phyloP scores from a whole-genome alignment of 1,140 invertebrate genomes.

The Drosophila quadrilineata region DNA sequence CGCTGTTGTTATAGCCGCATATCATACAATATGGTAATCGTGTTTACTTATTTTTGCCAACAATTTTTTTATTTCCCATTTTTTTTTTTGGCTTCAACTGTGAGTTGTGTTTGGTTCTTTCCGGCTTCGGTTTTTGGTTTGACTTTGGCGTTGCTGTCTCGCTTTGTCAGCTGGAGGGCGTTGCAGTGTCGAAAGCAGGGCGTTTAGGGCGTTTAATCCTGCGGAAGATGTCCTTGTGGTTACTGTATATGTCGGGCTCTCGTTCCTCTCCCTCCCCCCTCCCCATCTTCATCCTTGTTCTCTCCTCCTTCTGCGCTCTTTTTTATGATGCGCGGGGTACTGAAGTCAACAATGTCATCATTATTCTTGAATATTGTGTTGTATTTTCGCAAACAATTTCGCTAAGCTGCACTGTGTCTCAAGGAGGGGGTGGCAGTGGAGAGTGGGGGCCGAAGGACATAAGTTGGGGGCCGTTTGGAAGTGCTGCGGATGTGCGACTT shows the following conservation, averaged over 20 bases:
- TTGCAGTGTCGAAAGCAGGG: slow-evolving; percentile 74
- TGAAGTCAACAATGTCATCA: slow-evolving; percentile 80
- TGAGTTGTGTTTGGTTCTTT: slow-evolving; percentile 3
- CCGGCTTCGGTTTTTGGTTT: too few relatives aligned
- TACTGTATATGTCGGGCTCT: slow-evolving; percentile 44
- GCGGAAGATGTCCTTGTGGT: slow-evolving; percentile 77
- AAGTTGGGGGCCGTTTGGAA: neutral
- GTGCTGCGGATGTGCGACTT: slow-evolving; percentile 20
- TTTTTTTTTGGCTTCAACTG: neutral
- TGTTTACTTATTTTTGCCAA: slow-evolving; percentile 59
- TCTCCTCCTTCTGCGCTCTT: slow-evolving; percentile 8
- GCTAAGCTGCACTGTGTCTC: slow-evolving; percentile 66
- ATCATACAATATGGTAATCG: slow-evolving; percentile 78
- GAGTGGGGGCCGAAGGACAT: neutral
- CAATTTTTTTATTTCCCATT: neutral
- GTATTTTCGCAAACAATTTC: slow-evolving; percentile 79
- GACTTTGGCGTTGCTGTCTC: neutral
- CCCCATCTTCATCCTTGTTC: neutral
- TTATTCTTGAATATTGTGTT: slow-evolving; percentile 80
- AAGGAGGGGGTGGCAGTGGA: neutral
- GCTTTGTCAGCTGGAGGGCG: slow-evolving; percentile 44
- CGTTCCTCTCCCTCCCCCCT: slow-evolving; percentile 2
- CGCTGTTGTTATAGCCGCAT: slow-evolving; percentile 68
- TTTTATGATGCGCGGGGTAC: slow-evolving; percentile 65
- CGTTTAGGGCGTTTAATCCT: slow-evolving; percentile 79